Evolutionary conservation across 2,888 invertebrate species (phyloP), one percentile per base, ranked within the genome.

Genomic region (Marasmarcha lunaedactyla): DNA sequence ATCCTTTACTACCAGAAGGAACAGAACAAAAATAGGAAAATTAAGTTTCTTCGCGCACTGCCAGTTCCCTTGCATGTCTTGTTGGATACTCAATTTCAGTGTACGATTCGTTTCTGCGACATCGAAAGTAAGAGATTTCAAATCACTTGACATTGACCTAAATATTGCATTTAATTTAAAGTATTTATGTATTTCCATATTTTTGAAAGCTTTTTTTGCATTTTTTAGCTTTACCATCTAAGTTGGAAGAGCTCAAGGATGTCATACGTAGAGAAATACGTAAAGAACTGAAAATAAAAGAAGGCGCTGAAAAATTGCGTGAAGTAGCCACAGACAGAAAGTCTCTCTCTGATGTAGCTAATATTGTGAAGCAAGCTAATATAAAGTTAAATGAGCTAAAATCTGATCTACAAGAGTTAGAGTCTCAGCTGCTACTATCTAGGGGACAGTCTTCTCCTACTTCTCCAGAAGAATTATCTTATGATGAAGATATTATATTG

Each of bases 261-360:
- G 92, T 93, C 68, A 93, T 97, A 72, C 90, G 95, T 57, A 90
- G 92, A 57, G 96, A 97, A 81, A 97, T 98, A 70, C 91, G 97
- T 59, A 97, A 95, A 81, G 96, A 95, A 84, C 84, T 91, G 48
- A 91, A 88, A 78, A 97, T 97, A 69, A 97, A 97, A 78, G 97
- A 95, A 67, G 98, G 97, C 49, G 98, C 98, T 14, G 97, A 97
- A 77, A 97, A 97, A 74, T 81, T 98, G 52, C 89, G 95, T 38
- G 96, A 95, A 77, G 97, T 94, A 14, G 94, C 97, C 42, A 95
- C 94, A 39, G 97, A 97, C 84, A 86, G 94, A 48, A 91, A 90
- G 59, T 93, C 93, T 13, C 86, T 96, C 40, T 90, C 92, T 34
- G 93, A 97, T 77, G 94, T 97, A 40, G 94, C 93, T 46, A 92